Evolutionary conservation across 30 jellyfish, hydroid and myxozoan genomes (phyloP).

Genomic region (Aurelia sp.): DNA sequence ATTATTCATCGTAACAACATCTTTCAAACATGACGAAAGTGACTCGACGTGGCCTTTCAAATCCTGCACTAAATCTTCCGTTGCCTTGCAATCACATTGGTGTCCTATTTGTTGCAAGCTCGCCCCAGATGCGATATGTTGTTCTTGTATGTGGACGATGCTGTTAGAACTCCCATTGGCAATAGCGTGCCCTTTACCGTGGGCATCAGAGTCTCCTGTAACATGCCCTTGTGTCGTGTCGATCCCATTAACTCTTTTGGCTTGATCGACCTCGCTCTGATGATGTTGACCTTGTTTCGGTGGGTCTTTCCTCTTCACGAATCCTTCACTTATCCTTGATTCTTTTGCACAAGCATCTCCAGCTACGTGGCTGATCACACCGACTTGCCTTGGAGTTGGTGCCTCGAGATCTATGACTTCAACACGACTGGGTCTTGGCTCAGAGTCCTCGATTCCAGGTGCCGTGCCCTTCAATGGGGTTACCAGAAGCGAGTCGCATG

Average conservation of each 20-base stretch:
- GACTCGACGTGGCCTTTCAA: conserved; percentile 26
- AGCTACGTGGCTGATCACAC: conserved; percentile 3
- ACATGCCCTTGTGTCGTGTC: background rate
- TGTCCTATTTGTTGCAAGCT: background rate
- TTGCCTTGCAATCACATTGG: background rate
- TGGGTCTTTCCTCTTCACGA: background rate
- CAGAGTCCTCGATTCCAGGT: background rate
- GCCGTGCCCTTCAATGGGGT: conserved; percentile 48
- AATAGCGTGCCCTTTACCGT: background rate
- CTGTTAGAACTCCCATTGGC: background rate
- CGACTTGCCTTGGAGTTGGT: background rate
- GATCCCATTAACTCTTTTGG: background rate
- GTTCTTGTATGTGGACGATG: background rate
- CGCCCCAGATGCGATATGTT: background rate
- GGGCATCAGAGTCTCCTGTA: background rate
- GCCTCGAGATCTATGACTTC: conserved; percentile 21
- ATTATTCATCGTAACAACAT: conserved; percentile 44
- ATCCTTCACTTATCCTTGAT: background rate
- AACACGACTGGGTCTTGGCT: conserved; percentile 23
- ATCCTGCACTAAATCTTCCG: conserved; percentile 1
- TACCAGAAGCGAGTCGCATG: conserved; percentile 34
- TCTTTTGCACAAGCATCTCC: background rate
- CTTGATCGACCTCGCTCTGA: background rate
- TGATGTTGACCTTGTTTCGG: background rate
- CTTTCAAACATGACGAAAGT: conserved; percentile 35